These are phyloP conservation scores for Butorides virescens DNA, from an alignment of 2,113 vertebrate species.

Conservation along the genomic window DNA sequence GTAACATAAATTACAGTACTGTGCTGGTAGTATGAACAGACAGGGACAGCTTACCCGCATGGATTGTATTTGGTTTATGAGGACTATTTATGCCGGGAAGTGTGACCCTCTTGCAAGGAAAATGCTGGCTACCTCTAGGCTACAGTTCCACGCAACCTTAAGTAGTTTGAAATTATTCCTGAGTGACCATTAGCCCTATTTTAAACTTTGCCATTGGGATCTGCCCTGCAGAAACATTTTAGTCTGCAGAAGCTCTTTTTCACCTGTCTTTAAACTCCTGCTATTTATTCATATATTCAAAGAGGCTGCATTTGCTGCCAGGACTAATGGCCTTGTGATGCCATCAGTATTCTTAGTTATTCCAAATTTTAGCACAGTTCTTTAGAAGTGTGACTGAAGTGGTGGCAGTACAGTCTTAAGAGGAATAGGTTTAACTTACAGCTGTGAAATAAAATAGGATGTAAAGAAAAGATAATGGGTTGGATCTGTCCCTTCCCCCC, in stretches of 20 bases:
- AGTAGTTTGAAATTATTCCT: neutral
- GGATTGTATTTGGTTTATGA: neutral
- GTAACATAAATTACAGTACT: neutral
- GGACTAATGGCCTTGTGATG: neutral
- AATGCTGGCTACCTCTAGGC: neutral
- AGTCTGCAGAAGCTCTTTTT: neutral
- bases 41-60: neutral
- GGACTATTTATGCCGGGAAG: neutral
- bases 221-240: neutral
- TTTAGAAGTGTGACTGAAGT: neutral
- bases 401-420: neutral
- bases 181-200: neutral
- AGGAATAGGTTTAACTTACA: neutral
- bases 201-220: neutral
- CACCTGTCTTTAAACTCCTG: neutral
- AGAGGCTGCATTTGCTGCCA: neutral
- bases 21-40: neutral
- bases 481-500: neutral
- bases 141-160: neutral
- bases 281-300: conserved; percentile 5
- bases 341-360: neutral
- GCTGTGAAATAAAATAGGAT: neutral
- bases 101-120: neutral
- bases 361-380: conserved; percentile 12
- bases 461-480: neutral